Conservation (phyloP, 2,113 vertebrate species). For the Chaetura pelagica region DNA sequence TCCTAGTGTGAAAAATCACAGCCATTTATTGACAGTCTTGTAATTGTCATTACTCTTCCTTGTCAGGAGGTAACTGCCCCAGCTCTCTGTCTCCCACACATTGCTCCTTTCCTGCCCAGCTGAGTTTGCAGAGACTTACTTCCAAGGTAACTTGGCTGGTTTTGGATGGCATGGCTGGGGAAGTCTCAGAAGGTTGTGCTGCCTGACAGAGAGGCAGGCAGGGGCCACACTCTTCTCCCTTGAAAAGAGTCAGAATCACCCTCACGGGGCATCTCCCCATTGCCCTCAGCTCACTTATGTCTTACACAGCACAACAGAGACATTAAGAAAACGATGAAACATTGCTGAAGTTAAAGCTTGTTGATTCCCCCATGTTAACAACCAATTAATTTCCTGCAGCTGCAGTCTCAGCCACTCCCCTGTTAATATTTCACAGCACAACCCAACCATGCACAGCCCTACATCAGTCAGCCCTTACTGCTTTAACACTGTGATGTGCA, state of each 20-base stretch:
- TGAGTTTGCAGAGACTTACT: background rate
- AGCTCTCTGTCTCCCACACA: background rate
- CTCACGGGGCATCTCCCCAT: background rate
- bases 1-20: background rate
- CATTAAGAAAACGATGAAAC: background rate
- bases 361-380: background rate
- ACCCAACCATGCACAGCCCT: background rate
- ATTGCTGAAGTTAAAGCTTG: background rate
- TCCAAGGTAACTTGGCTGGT: background rate
- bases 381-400: background rate
- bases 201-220: background rate
- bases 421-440: background rate
- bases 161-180: background rate
- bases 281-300: background rate
- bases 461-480: background rate
- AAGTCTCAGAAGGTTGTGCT: background rate
- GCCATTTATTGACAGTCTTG: background rate
- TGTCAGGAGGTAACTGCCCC: background rate
- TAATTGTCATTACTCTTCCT: background rate
- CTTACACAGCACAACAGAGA: background rate
- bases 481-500: background rate
- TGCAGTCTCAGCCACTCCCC: background rate
- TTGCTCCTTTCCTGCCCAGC: background rate
- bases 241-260: background rate
- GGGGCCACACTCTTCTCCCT: background rate